A percentile compares a stretch with the other conserved stretches of the same genome.
Evolutionary conservation across 2,797 vertebrate genomes (phyloP).

Genomic region (Rhynchotus rufescens): DNA sequence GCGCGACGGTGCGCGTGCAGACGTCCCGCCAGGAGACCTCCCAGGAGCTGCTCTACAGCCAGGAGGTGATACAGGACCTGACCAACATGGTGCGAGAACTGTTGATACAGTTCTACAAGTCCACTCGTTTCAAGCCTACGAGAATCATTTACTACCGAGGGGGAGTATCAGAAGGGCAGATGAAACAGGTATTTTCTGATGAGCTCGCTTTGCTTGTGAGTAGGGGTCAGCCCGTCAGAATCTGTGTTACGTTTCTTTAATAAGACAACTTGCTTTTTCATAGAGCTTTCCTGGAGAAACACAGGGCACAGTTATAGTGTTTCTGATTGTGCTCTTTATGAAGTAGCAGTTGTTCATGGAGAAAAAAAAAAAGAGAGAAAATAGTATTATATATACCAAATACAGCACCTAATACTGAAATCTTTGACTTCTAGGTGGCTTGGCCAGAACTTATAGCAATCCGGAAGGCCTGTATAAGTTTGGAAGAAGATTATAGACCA

Average conservation of each 20-base stretch:
- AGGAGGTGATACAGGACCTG: slow-evolving; percentile 98
- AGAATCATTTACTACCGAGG: slow-evolving; percentile 98
- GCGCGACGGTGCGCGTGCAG: slow-evolving; percentile 97
- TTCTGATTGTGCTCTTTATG: accelerated
- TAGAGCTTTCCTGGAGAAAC: background rate
- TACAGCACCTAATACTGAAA: background rate
- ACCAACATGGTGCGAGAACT: slow-evolving; percentile 98
- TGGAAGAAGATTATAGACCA: slow-evolving; percentile 98
- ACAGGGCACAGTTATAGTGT: background rate
- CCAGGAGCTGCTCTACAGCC: slow-evolving; percentile 96
- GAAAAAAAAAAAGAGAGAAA: background rate
- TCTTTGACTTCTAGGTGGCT: slow-evolving; percentile 86
- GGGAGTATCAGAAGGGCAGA: slow-evolving; percentile 97
- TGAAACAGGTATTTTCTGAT: slow-evolving; percentile 90
- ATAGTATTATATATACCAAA: background rate
- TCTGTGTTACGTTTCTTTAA: accelerated
- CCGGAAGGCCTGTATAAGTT: slow-evolving; percentile 97
- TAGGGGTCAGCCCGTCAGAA: background rate
- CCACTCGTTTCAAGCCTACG: slow-evolving; percentile 97
- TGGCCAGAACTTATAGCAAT: slow-evolving; percentile 99
- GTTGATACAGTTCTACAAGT: slow-evolving; percentile 98
- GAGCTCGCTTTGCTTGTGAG: background rate
- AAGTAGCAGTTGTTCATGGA: background rate
- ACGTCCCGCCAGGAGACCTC: slow-evolving; percentile 96
- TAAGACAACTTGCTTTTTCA: background rate